phyloP scores from a whole-genome alignment of 2,113 vertebrate genomes.

The Erpornis zantholeuca region DNA sequence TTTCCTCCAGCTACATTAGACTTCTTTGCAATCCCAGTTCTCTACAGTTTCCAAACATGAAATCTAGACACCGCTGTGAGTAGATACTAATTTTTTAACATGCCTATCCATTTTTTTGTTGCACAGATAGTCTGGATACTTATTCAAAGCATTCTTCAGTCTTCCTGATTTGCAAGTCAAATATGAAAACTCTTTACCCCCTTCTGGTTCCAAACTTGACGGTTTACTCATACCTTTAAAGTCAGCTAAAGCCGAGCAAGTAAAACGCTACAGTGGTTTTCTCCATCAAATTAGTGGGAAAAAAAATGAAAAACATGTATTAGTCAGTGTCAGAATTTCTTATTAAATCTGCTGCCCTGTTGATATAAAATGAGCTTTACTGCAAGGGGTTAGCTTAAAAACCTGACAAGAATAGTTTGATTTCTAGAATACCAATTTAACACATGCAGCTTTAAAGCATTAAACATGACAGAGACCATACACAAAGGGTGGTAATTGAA shows the following conservation, averaged over 20 bases:
- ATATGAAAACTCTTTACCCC: not conserved
- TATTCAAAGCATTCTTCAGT: not conserved
- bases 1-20: not conserved
- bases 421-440: conserved; percentile 37
- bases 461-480: not conserved
- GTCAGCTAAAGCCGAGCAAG: not conserved
- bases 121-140: not conserved
- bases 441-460: not conserved
- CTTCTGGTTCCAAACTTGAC: not conserved
- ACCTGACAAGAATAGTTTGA: not conserved
- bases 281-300: not conserved
- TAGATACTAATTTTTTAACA: not conserved
- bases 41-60: not conserved
- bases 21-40: not conserved
- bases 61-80: not conserved
- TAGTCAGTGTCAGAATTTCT: not conserved
- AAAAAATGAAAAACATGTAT: not conserved
- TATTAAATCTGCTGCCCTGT: not conserved
- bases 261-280: not conserved
- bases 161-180: not conserved
- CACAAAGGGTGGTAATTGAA: not conserved
- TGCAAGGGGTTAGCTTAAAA: conserved; percentile 23
- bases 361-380: not conserved
- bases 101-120: not conserved
- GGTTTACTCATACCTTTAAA: not conserved